Base-by-base conservation (phyloP, 35 echinoderm and acorn worm species). In the Eucidaris tribuloides region DNA sequence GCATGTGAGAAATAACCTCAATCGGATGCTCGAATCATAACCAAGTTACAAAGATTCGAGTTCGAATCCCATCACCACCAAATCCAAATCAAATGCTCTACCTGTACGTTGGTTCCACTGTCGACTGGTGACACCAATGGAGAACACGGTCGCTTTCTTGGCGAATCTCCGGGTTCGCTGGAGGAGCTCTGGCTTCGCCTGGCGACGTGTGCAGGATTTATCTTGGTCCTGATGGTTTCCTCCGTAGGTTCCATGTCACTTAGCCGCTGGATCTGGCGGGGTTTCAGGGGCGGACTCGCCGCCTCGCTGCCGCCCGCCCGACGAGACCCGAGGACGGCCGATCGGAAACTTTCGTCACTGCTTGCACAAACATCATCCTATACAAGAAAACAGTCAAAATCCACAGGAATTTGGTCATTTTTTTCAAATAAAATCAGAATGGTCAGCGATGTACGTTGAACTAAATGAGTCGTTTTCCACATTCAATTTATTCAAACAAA, bases 231-330 rank as follows among this genome's bases (percentile, higher is more conserved):
- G 2, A 36, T 36, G 9, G 14, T 74, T 22, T 74, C 68, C 38
- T 74, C 68, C 40, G 35, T 44, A 24, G 68, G 68, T 40, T 74
- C 68, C 68, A 74, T 74, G n/a, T 74, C 68, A n/a, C 68, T 74
- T 3, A 74, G 38, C 3, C 68, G 38, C 37, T 74, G 68, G 34
- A 74, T 33, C 68, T 74, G 39, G 4, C 68, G 68, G 14, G 68
- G 68, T 74, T 74, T 74, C 35, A 74, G 20, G 20, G 68, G 68
- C 2, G 68, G 37, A 40, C 40, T 74, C 14, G 35, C 68, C 44
- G 38, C 68, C 17, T 74, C 68, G 37, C 68, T 35, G 41, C 68
- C 44, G 35, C 44, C 68, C 19, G 68, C 41, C 24, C 68, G 36
- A 41, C 68, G 68, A 40, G 17, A 35, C 1, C 41, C 68, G 7